Base-by-base conservation (phyloP, 2,797 vertebrate genomes). In the Sylvilagus floridanus region DNA sequence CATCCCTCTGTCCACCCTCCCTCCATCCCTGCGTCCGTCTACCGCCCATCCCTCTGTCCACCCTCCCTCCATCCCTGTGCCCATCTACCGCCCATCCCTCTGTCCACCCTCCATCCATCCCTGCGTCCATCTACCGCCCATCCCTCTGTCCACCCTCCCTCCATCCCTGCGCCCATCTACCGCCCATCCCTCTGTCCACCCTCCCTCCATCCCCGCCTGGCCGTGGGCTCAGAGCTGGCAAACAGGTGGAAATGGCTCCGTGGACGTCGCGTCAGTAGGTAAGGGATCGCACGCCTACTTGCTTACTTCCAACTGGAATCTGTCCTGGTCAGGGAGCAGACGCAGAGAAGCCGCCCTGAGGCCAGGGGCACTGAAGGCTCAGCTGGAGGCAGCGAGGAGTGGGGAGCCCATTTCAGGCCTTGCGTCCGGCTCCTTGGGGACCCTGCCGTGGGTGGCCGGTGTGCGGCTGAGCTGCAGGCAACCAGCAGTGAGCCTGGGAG, bases 131-230 rank as follows among this genome's bases (percentile, higher is more conserved):
- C 1, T 2, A 17, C 37, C 32, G 42, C 5, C 2, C 0, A 0
- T 65, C 19, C 12, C 54, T 62, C 2, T 2, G 32, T 69, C 66
- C 32, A 71, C 10, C 0, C 3, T 54, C 42, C 24, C 1, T 57
- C 54, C 13, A 47, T 47, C 54, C 54, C 54, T 19, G 17, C 14
- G 54, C 17, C 17, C 54, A 72, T 4, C 7, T n/a, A 65, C 1
- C 1, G 2, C 2, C n/a, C 1, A 28, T 2, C 4, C 0, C 4
- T 57, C 78, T 21, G 0, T n/a, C 65, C 32, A 62, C 6, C 1
- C 1, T 4, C 4, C 1, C 14, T 72, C 65, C 52, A 3, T 19
- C 42, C 47, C 4, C 14, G 35, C 66, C 7, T 0, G 52, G 57
- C 17, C 1, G 1, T 24, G 37, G 47, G 35, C 19, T 62, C 22